Percentiles rank a stretch among this genome's conserved stretches.
These are phyloP conservation scores for Lophura swinhoii DNA, from an alignment of 2,797 vertebrate genomes.

Conservation along the genomic window DNA sequence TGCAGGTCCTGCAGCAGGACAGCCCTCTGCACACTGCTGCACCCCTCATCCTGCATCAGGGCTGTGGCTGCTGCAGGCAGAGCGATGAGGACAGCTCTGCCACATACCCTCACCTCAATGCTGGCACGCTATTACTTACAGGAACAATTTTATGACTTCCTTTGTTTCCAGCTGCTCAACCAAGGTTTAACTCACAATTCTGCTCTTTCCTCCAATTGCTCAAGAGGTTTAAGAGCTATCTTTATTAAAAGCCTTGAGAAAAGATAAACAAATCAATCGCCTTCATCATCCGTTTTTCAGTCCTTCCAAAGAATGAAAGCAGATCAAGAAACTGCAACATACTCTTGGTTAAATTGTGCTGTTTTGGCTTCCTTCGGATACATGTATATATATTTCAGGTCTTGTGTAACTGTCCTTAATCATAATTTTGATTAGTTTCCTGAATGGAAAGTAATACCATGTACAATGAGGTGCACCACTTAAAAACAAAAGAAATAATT, in stretches of 20 bases:
- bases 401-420: constrained; percentile 2
- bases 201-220: neutral
- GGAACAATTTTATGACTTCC: neutral
- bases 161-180: neutral
- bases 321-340: neutral
- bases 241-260: neutral
- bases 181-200: neutral
- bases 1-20: neutral
- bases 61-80: neutral
- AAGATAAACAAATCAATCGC: neutral
- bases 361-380: neutral
- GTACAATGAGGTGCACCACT: fast-evolving
- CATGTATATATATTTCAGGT: neutral
- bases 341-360: neutral
- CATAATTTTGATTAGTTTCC: constrained; percentile 9
- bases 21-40: neutral
- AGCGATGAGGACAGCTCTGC: fast-evolving
- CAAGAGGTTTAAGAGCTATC: neutral
- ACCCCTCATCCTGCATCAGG: neutral
- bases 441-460: neutral
- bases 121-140: fast-evolving
- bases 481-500: neutral
- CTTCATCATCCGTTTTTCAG: neutral
- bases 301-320: neutral
- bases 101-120: neutral